Evolutionary conservation across 2,113 vertebrate genomes (phyloP), one percentile per base, ranked within the genome.

Genomic region (Drymodes brunneopygia): DNA sequence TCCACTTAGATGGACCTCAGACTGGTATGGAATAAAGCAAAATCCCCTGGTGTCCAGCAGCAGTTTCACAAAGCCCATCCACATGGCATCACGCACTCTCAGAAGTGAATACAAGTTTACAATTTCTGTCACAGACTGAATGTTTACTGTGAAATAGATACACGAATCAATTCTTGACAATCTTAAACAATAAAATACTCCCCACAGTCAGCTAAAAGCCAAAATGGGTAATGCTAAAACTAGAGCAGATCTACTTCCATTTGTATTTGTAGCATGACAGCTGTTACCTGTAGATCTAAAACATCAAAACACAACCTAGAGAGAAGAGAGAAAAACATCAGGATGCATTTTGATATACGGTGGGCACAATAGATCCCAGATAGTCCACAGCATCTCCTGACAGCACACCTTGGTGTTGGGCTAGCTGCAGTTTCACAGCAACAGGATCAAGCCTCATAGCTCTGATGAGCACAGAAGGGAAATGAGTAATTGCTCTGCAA

Each of bases 301-400:
- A 35, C 22, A 82, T 45, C 53, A 86, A 86, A 92, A 86, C 36
- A 67, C 11, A 71, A 47, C 12, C 27, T 40, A 51, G 53, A 57
- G 28, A 65, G 16, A 64, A 72, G 31, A 72, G 22, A 77, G 47
- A 64, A 31, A 42, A 87, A 38, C 53, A 62, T 31, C 19, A 64
- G 65, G 67, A 60, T 47, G 10, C 5, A 15, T 24, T 44, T 7
- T 4, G 4, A 44, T 20, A 31, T 11, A 38, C 0, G 5, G 4
- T 48, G 42, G 53, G 44, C 27, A 64, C 11, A 25, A 60, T 15
- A 72, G 54, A 53, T 36, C 9, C 15, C 31, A 57, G 42, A 53
- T 6, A 73, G 28, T 57, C 25, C 69, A 84, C 28, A 50, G 20
- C 12, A 65, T 44, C 40, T 65, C 28, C 22, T 62, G 42, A 24